A percentile compares a stretch with the other conserved stretches of the same genome.
Evolutionary conservation across 2,888 invertebrate species (phyloP).

Genomic region (Volucella inflata): DNA sequence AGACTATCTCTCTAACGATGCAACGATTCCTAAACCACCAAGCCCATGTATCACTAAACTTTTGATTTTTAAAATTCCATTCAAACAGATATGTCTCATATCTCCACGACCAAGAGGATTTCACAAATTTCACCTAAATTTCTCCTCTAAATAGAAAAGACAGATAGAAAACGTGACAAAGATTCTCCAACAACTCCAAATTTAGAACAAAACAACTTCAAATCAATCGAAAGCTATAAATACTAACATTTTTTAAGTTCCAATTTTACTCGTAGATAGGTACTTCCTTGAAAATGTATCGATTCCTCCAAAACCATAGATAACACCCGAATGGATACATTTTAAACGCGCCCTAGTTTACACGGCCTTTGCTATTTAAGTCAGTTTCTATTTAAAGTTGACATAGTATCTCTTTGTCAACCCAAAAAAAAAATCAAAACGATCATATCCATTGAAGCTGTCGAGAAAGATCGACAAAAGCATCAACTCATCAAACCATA

Average conservation of each 20-base stretch:
- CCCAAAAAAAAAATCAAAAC: constrained; percentile 9
- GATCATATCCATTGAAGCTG: constrained; percentile 34
- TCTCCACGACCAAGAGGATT: neutral
- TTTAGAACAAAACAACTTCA: neutral
- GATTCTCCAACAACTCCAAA: neutral
- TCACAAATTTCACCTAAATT: neutral
- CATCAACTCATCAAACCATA: constrained; percentile 20
- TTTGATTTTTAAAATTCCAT: neutral
- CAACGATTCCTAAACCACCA: neutral
- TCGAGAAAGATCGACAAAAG: constrained; percentile 18
- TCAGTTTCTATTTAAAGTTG: constrained; percentile 50
- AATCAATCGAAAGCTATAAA: constrained; percentile 19
- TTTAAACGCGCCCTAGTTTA: constrained; percentile 61
- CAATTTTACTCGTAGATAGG: constrained; percentile 22
- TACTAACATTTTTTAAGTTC: constrained; percentile 4
- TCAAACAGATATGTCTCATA: too few relatives aligned
- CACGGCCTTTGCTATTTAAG: constrained; percentile 52
- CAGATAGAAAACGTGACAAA: neutral
- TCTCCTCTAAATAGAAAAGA: constrained; percentile 1
- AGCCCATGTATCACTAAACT: constrained; percentile 6
- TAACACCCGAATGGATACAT: constrained; percentile 11
- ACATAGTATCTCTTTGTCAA: constrained; percentile 26
- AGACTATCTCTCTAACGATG: too few relatives aligned
- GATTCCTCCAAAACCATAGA: neutral
- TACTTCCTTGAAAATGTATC: neutral